phyloP scores from a whole-genome alignment of 2,113 vertebrate species.

The Cebidichthys violaceus region DNA sequence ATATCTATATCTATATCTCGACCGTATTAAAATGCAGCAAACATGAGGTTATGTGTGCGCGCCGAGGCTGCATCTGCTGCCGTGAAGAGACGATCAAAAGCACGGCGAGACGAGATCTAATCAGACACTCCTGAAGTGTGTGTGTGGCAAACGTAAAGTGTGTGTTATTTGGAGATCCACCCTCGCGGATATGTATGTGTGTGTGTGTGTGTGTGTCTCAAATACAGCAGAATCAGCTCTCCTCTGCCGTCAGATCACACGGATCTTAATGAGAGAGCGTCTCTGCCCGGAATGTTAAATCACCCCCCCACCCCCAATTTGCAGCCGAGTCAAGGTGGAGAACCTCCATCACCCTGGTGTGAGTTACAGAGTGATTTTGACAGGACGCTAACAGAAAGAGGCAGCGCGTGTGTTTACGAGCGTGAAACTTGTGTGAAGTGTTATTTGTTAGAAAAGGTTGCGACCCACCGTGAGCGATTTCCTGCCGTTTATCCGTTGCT shows the following conservation, averaged over 20 bases:
- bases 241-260: slow-evolving; percentile 31
- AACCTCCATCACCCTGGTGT: not conserved
- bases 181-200: not conserved
- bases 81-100: slow-evolving; percentile 30
- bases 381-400: not conserved
- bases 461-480: not conserved
- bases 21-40: slow-evolving; percentile 34
- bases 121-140: slow-evolving; percentile 30
- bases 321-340: not conserved
- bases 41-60: slow-evolving; percentile 13
- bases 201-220: slow-evolving; percentile 9
- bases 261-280: slow-evolving; percentile 26
- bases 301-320: not conserved
- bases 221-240: slow-evolving; percentile 32
- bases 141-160: not conserved
- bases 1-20: too few relatives aligned
- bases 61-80: not conserved
- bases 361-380: not conserved
- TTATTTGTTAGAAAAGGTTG: not conserved
- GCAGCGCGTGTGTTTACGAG: not conserved
- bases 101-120: slow-evolving; percentile 37
- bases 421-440: not conserved
- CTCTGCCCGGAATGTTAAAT: slow-evolving; percentile 53
- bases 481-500: not conserved
- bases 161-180: not conserved